Base-by-base conservation (phyloP, 2,113 vertebrate species). In the Lepidothrix coronata region DNA sequence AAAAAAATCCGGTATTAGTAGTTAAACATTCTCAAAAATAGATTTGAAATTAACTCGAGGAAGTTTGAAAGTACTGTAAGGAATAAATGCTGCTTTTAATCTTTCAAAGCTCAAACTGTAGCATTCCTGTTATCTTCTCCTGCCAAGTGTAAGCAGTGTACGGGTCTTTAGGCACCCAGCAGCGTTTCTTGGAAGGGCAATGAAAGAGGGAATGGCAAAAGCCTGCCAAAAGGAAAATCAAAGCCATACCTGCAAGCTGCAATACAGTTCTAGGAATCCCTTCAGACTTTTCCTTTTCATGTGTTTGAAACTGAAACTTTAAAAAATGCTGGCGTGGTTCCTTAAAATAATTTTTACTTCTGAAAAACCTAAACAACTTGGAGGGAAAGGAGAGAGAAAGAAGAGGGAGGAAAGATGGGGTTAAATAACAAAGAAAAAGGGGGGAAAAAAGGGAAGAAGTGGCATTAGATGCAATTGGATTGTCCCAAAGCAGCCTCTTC, bases 231-330 rank as follows among this genome's bases (percentile, higher is more conserved):
- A 89, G 86, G 87, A 91, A 98, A 97, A 97, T 96, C 94, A 97
- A 96, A 98, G 96, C 95, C 97, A 94, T 97, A 97, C 97, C 97
- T 98, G 95, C 95, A 96, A 97, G 92, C 95, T 92, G 93, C 88
- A 89, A 39, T 86, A 63, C 66, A 96, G 87, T 63, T 97, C 92
- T 90, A 89, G 65, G 91, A 97, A 80, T 97, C 92, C 88, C 89
- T 95, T 96, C 76, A 85, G 95, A 97, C 93, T 93, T 91, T 84
- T 70, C 87, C 92, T 96, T 96, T 96, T 97, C 94, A 92, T 91
- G 83, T 95, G 66, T 95, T 93, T 96, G 92, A 96, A 97, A 97
- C 14, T 31, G 95, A 94, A 96, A 95, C 80, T 96, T 96, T 97
- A 96, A 88, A 96, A 93, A 97, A 96, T 62, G 75, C 78, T 98